These are phyloP conservation scores for Stigmatopora argus DNA, from an alignment of 2,113 vertebrate genomes.

Conservation along the genomic window DNA sequence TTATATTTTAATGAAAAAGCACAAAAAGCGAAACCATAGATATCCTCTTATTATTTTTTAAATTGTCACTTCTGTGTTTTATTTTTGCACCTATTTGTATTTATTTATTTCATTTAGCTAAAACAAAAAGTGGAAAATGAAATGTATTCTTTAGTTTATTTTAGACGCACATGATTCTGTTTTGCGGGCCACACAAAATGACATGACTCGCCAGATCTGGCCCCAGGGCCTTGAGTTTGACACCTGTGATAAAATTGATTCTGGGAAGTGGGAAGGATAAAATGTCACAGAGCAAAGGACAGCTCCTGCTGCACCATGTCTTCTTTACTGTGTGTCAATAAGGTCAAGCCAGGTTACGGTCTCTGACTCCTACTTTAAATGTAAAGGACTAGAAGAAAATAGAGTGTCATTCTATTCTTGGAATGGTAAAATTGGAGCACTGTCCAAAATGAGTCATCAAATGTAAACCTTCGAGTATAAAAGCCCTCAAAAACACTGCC, in stretches of 20 bases:
- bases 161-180: too few relatives aligned
- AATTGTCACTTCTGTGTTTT: too few relatives aligned
- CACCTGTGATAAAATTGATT: background rate
- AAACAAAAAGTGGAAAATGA: too few relatives aligned
- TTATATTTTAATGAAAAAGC: too few relatives aligned
- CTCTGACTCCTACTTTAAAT: constrained; percentile 20
- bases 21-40: too few relatives aligned
- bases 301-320: constrained; percentile 47
- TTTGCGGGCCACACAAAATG: too few relatives aligned
- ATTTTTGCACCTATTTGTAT: too few relatives aligned
- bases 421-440: constrained; percentile 26
- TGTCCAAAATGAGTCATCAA: constrained; percentile 36
- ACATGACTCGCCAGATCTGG: too few relatives aligned
- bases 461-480: constrained; percentile 80
- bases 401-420: constrained; percentile 7
- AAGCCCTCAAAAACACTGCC: constrained; percentile 58
- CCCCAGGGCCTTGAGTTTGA: background rate
- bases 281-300: constrained; percentile 35
- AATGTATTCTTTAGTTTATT: too few relatives aligned
- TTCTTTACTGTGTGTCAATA: constrained; percentile 49
- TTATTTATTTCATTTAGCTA: too few relatives aligned
- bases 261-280: background rate
- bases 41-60: too few relatives aligned
- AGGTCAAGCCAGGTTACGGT: constrained; percentile 61
- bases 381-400: background rate